These are phyloP conservation scores for Hirundichthys speculiger DNA, from an alignment of 2,113 vertebrate genomes.

Conservation along the genomic window DNA sequence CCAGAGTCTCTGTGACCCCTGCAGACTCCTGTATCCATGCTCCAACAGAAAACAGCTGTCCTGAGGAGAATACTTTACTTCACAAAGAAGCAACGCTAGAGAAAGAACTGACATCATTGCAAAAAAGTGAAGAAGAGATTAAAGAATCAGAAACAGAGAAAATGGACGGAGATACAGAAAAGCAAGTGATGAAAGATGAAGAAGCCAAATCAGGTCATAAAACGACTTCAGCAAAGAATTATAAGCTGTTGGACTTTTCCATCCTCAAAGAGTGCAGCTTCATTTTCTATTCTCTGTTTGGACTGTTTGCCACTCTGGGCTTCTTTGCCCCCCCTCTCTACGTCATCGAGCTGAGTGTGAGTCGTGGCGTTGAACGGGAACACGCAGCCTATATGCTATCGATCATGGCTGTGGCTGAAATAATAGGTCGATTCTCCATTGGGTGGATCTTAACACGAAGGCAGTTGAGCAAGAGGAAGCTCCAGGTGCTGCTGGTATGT, in stretches of 20 bases:
- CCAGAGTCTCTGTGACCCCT: slow-evolving; percentile 84
- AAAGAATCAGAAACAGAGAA: not conserved
- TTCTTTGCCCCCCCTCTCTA: slow-evolving; percentile 95
- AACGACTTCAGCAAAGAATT: not conserved
- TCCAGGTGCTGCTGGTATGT: slow-evolving; percentile 89
- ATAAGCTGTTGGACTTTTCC: slow-evolving; percentile 88
- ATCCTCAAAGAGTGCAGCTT: slow-evolving; percentile 90
- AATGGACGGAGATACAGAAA: slow-evolving; percentile 4
- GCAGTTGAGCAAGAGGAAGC: slow-evolving; percentile 85
- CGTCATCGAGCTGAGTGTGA: slow-evolving; percentile 91
- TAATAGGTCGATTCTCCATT: slow-evolving; percentile 86
- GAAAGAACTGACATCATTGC: not conserved
- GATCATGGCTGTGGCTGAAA: slow-evolving; percentile 90
- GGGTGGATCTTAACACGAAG: slow-evolving; percentile 86
- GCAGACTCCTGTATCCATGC: slow-evolving; percentile 88
- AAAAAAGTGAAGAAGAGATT: not conserved
- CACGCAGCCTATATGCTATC: slow-evolving; percentile 88
- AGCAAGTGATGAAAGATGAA: not conserved
- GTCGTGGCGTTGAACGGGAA: slow-evolving; percentile 85
- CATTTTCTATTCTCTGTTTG: slow-evolving; percentile 92
- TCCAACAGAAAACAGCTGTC: slow-evolving; percentile 61
- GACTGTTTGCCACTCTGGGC: slow-evolving; percentile 93
- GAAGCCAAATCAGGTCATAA: not conserved
- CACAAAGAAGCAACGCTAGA: slow-evolving; percentile 39
- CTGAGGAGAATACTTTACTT: slow-evolving; percentile 58